These are phyloP conservation scores for Monarcha castaneiventris DNA, from an alignment of 2,113 vertebrate species.

Conservation along the genomic window DNA sequence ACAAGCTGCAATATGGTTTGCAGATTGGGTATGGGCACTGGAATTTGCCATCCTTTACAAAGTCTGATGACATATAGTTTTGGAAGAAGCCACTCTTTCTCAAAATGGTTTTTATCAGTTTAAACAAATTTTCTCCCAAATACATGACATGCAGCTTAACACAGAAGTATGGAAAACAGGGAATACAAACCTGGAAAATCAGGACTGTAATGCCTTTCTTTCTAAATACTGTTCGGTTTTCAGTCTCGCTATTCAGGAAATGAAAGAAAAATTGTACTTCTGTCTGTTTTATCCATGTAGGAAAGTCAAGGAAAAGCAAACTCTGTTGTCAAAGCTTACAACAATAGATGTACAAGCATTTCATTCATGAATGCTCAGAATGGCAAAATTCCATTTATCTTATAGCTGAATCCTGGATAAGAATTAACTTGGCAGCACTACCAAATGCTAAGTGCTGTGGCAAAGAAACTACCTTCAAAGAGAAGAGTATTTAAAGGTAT, in stretches of 20 bases:
- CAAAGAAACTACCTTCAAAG: neutral
- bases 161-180: neutral
- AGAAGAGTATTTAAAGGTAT: neutral
- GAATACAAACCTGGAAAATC: neutral
- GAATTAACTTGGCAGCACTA: neutral
- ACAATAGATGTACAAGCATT: neutral
- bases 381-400: neutral
- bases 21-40: neutral
- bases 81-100: neutral
- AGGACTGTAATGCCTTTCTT: neutral
- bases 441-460: neutral
- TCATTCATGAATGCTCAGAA: neutral
- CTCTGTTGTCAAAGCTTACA: neutral
- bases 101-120: neutral
- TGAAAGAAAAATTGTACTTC: neutral
- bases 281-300: neutral
- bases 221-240: neutral
- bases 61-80: neutral
- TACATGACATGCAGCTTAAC: neutral
- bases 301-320: neutral
- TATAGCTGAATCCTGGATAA: neutral
- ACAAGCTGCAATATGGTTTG: neutral
- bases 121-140: neutral
- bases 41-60: neutral
- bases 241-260: neutral